phyloP scores from a whole-genome alignment of 2,797 vertebrate genomes.

The Bovichtus variegatus region DNA sequence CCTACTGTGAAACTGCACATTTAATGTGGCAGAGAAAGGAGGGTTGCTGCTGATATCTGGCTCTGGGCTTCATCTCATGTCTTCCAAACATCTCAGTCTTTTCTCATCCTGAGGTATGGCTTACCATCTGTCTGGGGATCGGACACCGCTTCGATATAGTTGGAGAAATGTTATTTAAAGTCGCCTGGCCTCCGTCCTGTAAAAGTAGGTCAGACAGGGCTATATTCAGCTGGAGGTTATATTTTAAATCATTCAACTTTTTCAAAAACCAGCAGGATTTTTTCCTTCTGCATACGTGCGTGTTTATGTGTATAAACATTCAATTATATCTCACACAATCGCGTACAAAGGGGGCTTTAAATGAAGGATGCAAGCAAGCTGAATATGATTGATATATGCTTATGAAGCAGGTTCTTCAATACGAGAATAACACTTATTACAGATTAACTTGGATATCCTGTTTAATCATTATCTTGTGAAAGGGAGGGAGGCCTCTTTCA shows the following conservation, averaged over 20 bases:
- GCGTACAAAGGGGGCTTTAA: background rate
- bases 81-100: background rate
- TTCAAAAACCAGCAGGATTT: background rate
- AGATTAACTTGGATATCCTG: conserved; percentile 57
- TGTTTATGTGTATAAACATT: background rate
- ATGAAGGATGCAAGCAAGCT: background rate
- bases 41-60: background rate
- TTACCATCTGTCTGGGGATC: conserved; percentile 81
- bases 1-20: background rate
- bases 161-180: conserved; percentile 74
- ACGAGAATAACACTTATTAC: background rate
- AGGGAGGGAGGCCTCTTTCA: conserved; percentile 10
- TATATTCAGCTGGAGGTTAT: conserved; percentile 34
- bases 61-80: background rate
- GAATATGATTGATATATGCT: background rate
- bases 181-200: conserved; percentile 76
- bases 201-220: conserved; percentile 52
- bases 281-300: background rate
- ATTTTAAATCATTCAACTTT: background rate
- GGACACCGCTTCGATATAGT: conserved; percentile 79
- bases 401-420: conserved; percentile 14
- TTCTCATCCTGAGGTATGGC: conserved; percentile 7
- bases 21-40: background rate
- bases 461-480: conserved; percentile 28
- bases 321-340: background rate